phyloP scores from a whole-genome alignment of 2,113 vertebrate species.

The Empidonax traillii region DNA sequence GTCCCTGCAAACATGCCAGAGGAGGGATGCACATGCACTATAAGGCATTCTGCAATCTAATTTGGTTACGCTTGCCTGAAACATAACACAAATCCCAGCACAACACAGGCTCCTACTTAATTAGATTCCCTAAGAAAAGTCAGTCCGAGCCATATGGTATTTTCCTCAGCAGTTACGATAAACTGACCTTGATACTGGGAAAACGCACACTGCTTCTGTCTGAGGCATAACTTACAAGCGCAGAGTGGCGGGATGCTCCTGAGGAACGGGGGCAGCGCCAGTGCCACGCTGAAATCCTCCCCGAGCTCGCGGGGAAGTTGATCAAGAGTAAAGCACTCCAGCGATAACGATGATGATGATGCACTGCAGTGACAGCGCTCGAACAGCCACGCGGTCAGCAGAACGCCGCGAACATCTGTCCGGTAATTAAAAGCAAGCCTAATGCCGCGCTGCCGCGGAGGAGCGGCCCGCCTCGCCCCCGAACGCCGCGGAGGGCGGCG shows the following conservation, averaged over 20 bases:
- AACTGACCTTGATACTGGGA: constrained; percentile 57
- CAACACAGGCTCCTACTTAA: background rate
- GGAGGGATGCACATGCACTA: background rate
- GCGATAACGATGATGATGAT: background rate
- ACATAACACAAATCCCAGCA: background rate
- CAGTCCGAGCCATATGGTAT: constrained; percentile 45
- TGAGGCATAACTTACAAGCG: background rate
- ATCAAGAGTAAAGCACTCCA: background rate
- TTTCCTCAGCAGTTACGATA: constrained; percentile 37
- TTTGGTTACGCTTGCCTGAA: background rate
- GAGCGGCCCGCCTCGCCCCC: background rate
- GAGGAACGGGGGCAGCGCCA: background rate
- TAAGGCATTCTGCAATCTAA: background rate
- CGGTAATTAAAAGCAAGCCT: background rate
- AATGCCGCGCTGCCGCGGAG: background rate
- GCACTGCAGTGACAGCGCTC: background rate
- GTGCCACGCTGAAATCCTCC: background rate
- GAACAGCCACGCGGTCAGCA: background rate
- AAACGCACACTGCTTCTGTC: constrained; percentile 2
- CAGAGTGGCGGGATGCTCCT: background rate
- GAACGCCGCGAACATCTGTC: background rate
- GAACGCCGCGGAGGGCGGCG: background rate
- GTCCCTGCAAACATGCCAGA: background rate
- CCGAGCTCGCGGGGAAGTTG: background rate
- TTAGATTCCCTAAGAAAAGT: constrained; percentile 3